Evolutionary conservation across 2,113 vertebrate species (phyloP).

Genomic region (Naja naja): DNA sequence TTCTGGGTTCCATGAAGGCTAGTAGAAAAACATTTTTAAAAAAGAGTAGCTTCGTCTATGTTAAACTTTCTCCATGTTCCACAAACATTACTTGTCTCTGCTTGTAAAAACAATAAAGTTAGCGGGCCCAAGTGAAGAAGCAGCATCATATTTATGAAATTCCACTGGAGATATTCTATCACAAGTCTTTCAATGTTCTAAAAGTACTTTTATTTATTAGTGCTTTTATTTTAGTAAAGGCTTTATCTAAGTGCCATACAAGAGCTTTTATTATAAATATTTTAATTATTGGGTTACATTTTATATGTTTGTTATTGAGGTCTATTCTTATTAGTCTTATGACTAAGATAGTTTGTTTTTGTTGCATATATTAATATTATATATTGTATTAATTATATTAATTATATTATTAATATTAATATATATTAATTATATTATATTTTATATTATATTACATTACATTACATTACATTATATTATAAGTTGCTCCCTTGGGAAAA

Average conservation of each 20-base stretch:
- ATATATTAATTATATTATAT: no score
- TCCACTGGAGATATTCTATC: background rate
- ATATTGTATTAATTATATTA: no score
- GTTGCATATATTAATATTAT: background rate
- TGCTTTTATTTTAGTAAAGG: background rate
- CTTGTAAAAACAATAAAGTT: background rate
- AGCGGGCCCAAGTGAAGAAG: background rate
- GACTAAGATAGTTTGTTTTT: background rate
- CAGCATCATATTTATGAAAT: background rate
- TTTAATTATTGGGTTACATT: background rate
- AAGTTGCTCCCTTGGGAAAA: background rate
- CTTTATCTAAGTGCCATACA: background rate
- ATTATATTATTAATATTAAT: no score
- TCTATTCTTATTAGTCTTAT: background rate
- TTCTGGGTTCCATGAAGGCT: background rate
- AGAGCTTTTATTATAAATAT: background rate
- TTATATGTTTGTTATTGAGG: background rate
- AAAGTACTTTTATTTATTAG: background rate
- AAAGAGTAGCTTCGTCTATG: background rate
- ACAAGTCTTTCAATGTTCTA: background rate
- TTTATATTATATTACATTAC: no score
- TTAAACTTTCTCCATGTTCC: background rate
- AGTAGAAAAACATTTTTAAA: background rate
- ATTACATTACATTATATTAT: no score
- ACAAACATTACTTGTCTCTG: background rate